phyloP scores from a whole-genome alignment of 2,113 vertebrate genomes.

The Tragelaphus imberbis region DNA sequence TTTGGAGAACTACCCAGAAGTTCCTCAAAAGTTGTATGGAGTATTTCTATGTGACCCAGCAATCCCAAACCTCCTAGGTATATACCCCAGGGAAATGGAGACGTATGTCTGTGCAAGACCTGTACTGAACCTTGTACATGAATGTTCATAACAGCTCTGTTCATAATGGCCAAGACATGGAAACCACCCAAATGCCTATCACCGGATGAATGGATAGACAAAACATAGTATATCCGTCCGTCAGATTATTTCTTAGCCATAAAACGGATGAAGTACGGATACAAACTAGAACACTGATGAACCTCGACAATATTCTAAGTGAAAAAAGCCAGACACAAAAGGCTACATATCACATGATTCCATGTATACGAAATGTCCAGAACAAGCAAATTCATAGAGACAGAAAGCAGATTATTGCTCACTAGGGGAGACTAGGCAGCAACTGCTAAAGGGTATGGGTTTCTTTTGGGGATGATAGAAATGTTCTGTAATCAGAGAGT shows the following conservation, averaged over 20 bases:
- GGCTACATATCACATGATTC: background rate
- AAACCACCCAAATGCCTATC: background rate
- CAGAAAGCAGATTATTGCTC: background rate
- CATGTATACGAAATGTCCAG: background rate
- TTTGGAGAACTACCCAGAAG: background rate
- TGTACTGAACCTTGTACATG: background rate
- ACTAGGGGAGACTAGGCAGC: background rate
- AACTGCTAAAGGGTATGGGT: background rate
- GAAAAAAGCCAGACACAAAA: background rate
- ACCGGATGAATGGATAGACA: background rate
- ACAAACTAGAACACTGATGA: background rate
- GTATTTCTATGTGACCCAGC: background rate
- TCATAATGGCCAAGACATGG: background rate
- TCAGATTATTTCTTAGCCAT: background rate
- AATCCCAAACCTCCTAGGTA: background rate
- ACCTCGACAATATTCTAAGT: background rate
- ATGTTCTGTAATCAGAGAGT: background rate
- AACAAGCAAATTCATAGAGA: background rate
- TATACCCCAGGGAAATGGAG: background rate
- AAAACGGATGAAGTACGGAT: background rate
- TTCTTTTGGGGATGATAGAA: background rate
- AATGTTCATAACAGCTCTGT: background rate
- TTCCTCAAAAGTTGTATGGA: background rate
- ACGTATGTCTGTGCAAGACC: background rate
- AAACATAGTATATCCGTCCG: background rate